Percentiles rank a stretch among this genome's conserved stretches.
phyloP scores from a whole-genome alignment of 2,888 invertebrate genomes.

The Netelia virgata region DNA sequence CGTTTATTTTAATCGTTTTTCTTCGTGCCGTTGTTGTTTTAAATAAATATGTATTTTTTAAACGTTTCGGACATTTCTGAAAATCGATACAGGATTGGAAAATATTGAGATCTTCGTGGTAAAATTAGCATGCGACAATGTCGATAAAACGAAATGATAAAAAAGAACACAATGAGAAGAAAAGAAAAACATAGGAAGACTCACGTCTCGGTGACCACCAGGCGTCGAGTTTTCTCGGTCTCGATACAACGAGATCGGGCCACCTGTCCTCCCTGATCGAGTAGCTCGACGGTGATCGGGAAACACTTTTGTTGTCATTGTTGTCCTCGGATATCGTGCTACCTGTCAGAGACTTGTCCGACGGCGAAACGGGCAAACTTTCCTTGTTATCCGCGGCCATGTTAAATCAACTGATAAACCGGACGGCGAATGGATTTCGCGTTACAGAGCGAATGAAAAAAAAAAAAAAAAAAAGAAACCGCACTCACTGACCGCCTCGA shows the following conservation, averaged over 20 bases:
- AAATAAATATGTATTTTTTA: not conserved
- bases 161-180: not conserved
- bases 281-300: slow-evolving; percentile 87
- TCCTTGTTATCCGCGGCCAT: slow-evolving; percentile 83
- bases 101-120: not conserved
- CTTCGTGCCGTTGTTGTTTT: no score
- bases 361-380: slow-evolving; percentile 83
- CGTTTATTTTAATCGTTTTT: not conserved
- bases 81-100: not conserved
- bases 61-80: not conserved
- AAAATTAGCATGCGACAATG: not conserved
- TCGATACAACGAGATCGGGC: slow-evolving; percentile 83
- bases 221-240: slow-evolving; percentile 82
- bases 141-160: not conserved
- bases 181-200: slow-evolving; percentile 70
- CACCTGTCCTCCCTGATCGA: slow-evolving; percentile 86
- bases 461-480: no score
- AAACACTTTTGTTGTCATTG: slow-evolving; percentile 82
- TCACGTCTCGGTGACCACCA: slow-evolving; percentile 84
- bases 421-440: no score
- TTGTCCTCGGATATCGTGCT: slow-evolving; percentile 85
- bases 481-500: slow-evolving; percentile 36
- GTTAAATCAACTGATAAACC: slow-evolving; percentile 66
- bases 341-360: slow-evolving; percentile 82
- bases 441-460: not conserved